A percentile compares a stretch with the other conserved stretches of the same genome.
Conservation (phyloP, 2,113 vertebrate species). For the Sinocyclocheilus rhinocerous region DNA sequence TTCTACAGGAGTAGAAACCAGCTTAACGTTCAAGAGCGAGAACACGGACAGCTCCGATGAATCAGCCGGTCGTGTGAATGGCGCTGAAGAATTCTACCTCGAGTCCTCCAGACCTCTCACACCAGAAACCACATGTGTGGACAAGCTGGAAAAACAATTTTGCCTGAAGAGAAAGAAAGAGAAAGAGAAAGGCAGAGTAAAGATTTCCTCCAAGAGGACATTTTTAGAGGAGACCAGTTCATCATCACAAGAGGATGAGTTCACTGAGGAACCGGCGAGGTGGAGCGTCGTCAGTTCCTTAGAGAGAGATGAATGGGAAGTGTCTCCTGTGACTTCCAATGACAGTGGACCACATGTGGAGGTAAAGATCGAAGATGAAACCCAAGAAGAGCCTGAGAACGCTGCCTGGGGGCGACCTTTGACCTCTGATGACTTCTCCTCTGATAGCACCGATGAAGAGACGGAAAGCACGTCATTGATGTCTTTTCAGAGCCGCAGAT, state of each 20-base stretch:
- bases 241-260: slow-evolving; percentile 61
- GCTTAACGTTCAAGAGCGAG: slow-evolving; percentile 46
- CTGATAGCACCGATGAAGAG: slow-evolving; percentile 57
- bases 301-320: slow-evolving; percentile 14
- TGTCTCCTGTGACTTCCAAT: neutral
- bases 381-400: slow-evolving; percentile 46
- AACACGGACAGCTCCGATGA: slow-evolving; percentile 53
- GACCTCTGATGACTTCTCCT: slow-evolving; percentile 63
- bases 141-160: neutral
- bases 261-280: slow-evolving; percentile 26
- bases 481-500: neutral
- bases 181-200: slow-evolving; percentile 66
- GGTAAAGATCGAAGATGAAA: slow-evolving; percentile 49
- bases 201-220: slow-evolving; percentile 61
- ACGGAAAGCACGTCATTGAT: slow-evolving; percentile 32
- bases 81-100: slow-evolving; percentile 40
- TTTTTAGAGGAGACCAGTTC: slow-evolving; percentile 64
- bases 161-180: slow-evolving; percentile 34
- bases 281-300: slow-evolving; percentile 42
- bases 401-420: slow-evolving; percentile 72
- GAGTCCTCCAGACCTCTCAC: slow-evolving; percentile 32
- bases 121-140: slow-evolving; percentile 20
- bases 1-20: slow-evolving; percentile 69
- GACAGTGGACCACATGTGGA: slow-evolving; percentile 26
- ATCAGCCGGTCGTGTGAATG: slow-evolving; percentile 20